Evolutionary conservation across 2,888 invertebrate species (phyloP), one percentile per base, ranked within the genome.

Genomic region (Exephanes ischioxanthus): DNA sequence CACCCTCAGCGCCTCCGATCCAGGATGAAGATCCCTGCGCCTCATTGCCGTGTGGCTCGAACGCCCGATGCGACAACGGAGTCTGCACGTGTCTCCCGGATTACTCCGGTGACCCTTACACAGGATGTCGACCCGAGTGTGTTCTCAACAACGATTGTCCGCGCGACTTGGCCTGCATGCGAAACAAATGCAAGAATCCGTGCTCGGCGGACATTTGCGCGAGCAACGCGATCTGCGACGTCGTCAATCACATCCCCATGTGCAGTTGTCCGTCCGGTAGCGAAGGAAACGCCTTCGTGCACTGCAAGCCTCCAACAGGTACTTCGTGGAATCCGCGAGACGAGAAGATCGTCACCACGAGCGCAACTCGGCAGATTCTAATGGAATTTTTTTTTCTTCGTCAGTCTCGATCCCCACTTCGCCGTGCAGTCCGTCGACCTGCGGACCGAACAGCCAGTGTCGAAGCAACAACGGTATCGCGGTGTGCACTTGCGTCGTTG

Each of bases 71-170:
- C 92, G 96, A 97, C 87, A 95, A 97, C 75, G 97, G 97, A 7
- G 96, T 96, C 11, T 98, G 98, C 92, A 96, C 97, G 30, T 98
- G 98, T 91, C 94, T 96, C 91, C 95, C 96, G 7, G 95, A 95
- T 86, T 97, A 96, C 90, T 94, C 96, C 41, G 97, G 97, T 22
- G 95, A 96, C 90, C 97, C 97, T 22, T 94, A 94, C 79, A 97
- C 96, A 83, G 96, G 96, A 16, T 97, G 97, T 92, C 95, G 97
- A 88, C 97, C 97, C 11, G 97, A 97, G 94, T 98, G 97, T 92
- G 96, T 96, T 41, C 95, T 96, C 45, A 97, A 97, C 90, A 96
- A 97, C 0, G 97, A 97, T 93, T 98, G 98, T 93, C 92, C 96
- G 1, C 94, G 95, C 22, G 95, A 96, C 88, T 96, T 96, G 91